Conservation (phyloP, 2,797 vertebrate species). For the Pitangus sulphuratus region DNA sequence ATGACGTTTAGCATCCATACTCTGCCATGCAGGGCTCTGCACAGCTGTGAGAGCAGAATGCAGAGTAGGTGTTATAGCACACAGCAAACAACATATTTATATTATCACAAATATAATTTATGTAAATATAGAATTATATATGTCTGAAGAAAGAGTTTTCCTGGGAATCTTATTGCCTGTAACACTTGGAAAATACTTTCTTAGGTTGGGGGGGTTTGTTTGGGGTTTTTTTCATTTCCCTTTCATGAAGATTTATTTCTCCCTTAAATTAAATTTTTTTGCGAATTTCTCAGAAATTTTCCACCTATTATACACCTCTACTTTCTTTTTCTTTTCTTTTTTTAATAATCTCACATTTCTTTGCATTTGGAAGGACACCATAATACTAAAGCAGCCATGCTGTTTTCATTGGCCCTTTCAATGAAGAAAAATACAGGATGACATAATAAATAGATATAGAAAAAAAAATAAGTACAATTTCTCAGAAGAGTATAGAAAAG, state of each 20-base stretch:
- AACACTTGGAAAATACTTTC: background rate
- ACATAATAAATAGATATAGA: background rate
- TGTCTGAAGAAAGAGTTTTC: background rate
- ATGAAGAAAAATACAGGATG: background rate
- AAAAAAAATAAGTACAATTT: constrained; percentile 13
- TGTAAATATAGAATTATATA: background rate
- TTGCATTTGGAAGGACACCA: background rate
- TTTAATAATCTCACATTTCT: background rate
- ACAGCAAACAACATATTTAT: background rate
- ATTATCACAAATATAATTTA: background rate
- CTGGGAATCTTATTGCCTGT: background rate
- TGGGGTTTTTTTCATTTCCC: background rate
- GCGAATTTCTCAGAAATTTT: background rate
- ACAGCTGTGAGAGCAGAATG: background rate
- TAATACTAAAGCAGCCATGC: background rate
- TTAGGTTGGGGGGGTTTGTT: background rate
- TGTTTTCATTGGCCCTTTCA: background rate
- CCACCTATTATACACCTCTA: background rate
- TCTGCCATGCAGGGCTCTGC: background rate
- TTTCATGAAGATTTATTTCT: background rate
- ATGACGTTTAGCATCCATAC: background rate
- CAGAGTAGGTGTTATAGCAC: background rate
- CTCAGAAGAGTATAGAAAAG: constrained; percentile 5
- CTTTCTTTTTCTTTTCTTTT: background rate
- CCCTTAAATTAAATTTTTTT: background rate